Evolutionary conservation across 1,140 invertebrate genomes (phyloP), one percentile per base, ranked within the genome.

Genomic region (Oryzaephilus surinamensis): DNA sequence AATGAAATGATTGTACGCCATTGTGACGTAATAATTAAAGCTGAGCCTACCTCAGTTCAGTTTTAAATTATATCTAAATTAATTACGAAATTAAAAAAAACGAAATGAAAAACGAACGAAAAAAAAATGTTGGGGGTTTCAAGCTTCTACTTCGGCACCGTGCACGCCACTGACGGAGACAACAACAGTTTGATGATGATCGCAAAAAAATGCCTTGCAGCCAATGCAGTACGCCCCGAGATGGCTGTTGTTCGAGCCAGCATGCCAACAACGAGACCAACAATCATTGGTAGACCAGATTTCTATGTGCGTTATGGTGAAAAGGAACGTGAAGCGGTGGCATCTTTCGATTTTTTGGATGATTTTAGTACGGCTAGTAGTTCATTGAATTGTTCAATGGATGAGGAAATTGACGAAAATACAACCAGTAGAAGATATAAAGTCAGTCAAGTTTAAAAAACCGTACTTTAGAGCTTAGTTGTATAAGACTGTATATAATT

Each of bases 271-370:
- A 18, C 47, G 40, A 64, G 78, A 29, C 74, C 77, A 13, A 79
- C 77, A 45, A 82, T 84, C 57, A 75, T 85, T 48, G 79, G 77
- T 41, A 68, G 81, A 21, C 70, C 75, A 24, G 78, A 81, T 53
- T 80, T 85, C 62, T 85, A 72, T 67, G 74, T 81, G 19, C 71
- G 81, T 41, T 85, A 74, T 62, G 81, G 80, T n/a, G 78, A 81
- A 41, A 76, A 80, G 50, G 81, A 85, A 57, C 66, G 70, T 32
- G 80, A 82, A 58, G 80, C 81, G 14, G 76, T 85, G 32, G 77
- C 81, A 18, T 77, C 75, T 45, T 85, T 85, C 60, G 79, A 84
- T 63, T 85, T 84, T 65, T 69, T 85, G 32, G 74, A 85, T 54
- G 74, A 80, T 43, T 62, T 84, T 43, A 74, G 62, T 18, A 63